These are phyloP conservation scores for Pseudomyrmex dendroicus DNA, from an alignment of 1,140 invertebrate species.

Conservation along the genomic window DNA sequence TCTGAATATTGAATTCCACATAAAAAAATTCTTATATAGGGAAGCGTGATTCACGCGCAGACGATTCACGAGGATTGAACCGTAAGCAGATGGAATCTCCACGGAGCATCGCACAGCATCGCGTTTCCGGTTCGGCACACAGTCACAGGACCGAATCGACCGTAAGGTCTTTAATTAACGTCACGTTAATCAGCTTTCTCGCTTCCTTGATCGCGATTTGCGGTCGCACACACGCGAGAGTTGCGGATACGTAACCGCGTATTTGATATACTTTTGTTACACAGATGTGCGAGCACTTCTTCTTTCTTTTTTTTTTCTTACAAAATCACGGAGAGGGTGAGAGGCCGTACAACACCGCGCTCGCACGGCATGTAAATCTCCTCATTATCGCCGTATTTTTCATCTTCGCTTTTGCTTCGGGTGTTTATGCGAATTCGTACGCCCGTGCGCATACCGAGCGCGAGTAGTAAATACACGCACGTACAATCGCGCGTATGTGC, in stretches of 20 bases:
- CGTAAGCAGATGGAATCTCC: neutral
- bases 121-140: neutral
- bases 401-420: no score
- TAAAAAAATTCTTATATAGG: neutral
- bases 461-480: no score
- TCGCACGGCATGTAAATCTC: no score
- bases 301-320: neutral
- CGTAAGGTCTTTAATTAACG: slow-evolving; percentile 43
- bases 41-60: neutral
- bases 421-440: no score
- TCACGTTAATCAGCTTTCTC: slow-evolving; percentile 35
- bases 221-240: neutral
- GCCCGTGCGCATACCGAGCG: no score
- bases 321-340: neutral
- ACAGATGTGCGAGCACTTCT: no score
- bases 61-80: neutral
- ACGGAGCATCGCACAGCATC: neutral
- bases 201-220: slow-evolving; percentile 6
- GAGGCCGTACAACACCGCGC: no score
- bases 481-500: neutral
- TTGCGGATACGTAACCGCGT: neutral
- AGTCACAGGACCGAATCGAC: slow-evolving; percentile 25
- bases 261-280: neutral
- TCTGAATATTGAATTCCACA: no score
- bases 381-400: no score